Base-by-base conservation (phyloP, 1,140 invertebrate species). In the Chrysopa pallens region DNA sequence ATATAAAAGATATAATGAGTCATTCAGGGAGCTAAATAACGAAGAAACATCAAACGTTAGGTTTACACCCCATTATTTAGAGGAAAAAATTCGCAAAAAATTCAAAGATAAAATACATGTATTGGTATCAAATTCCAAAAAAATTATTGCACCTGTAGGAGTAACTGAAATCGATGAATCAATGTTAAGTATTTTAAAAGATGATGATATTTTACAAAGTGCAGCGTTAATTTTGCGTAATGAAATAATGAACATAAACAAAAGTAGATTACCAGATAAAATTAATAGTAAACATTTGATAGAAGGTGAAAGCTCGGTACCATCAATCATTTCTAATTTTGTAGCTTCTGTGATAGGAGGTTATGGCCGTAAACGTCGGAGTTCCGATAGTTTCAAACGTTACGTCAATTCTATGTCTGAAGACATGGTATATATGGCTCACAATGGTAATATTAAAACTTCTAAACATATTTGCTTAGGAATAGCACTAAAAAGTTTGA, bases 401-500 rank as follows among this genome's bases (percentile, higher is more conserved):
- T 5, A 23, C 5, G 17, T 23, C 2, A 3, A 2, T 3, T 23
- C 48, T 15, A 28, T 50, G 11, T 43, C 40, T 11, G 29, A 44
- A n/a, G 44, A 52, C 36, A 12, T 48, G 6, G 49, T 52, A 36
- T 49, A 44, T 42, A 36, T 36, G 11, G 40, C 44, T 2, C 29
- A 13, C 5, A 50, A 48, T 39, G 51, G 17, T 3, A 23, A 23
- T 5, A 23, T 23, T 27, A 55, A 54, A 48, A 51, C 50, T 1
- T 45, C 36, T 3, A 53, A 55, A 42, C 51, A 54, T 17, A 52
- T 54, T 7, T 49, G 29, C 14, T 35, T 56, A 2, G 51, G 52
- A 1, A 47, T 57, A 40, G 43, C 54, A 6, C 15, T 57, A 12
- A 57, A 59, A 43, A 60, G 55, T 47, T 36, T 60, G 17, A 55